phyloP scores from a whole-genome alignment of 2,888 invertebrate genomes.

The Thysanoteuthis rhombus region DNA sequence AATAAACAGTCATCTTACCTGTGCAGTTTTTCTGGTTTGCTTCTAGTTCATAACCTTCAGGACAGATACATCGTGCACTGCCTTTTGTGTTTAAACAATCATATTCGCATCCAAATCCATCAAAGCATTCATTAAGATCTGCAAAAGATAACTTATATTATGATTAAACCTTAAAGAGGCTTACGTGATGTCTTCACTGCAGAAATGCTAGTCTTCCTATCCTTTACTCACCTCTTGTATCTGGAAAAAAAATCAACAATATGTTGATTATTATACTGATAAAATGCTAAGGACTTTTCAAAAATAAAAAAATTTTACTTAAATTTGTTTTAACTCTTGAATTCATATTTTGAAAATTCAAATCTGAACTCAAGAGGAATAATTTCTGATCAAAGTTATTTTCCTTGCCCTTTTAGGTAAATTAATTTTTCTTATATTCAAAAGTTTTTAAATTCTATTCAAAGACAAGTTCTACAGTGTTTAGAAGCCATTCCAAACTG shows the following conservation, averaged over 20 bases:
- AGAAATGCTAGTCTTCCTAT: background rate
- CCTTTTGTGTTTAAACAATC: slow-evolving; percentile 43
- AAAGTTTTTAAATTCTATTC: too few species aligned
- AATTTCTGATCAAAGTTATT: too few species aligned
- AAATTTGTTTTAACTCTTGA: background rate
- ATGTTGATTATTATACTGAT: background rate
- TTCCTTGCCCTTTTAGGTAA: too few species aligned
- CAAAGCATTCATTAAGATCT: slow-evolving; percentile 42
- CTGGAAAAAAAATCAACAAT: background rate
- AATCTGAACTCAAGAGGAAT: too few species aligned
- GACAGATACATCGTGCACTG: slow-evolving; percentile 43
- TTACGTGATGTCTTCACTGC: background rate
- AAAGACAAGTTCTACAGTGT: too few species aligned
- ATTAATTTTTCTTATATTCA: too few species aligned
- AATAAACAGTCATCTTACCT: slow-evolving; percentile 34
- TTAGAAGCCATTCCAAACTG: too few species aligned
- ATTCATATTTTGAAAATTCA: too few species aligned
- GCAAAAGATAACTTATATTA: background rate
- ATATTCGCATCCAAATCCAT: slow-evolving; percentile 41
- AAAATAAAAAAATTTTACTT: background rate
- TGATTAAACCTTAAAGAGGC: background rate
- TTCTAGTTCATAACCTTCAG: slow-evolving; percentile 39
- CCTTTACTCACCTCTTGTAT: background rate
- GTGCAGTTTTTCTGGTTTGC: slow-evolving; percentile 39
- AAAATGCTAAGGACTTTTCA: background rate